phyloP scores from a whole-genome alignment of 1,140 invertebrate species.

The Polypedilum vanderplanki region DNA sequence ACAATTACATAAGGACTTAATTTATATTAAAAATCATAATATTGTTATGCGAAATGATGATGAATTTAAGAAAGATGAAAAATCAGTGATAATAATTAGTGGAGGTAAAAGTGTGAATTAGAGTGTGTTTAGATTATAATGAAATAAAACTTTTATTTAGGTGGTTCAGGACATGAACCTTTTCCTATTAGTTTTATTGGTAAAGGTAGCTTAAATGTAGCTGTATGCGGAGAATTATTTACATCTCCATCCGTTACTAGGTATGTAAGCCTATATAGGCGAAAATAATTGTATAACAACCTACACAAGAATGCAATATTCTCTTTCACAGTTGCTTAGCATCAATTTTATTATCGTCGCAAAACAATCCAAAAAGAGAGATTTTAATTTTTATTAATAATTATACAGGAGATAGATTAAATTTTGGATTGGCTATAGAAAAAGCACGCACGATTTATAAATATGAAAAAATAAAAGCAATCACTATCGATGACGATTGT shows the following conservation, averaged over 20 bases:
- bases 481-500: constrained; percentile 4
- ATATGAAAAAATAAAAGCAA: neutral
- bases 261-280: neutral
- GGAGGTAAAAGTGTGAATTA: neutral
- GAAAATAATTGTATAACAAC: neutral
- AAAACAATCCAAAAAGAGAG: neutral
- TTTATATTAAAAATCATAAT: neutral
- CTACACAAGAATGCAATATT: neutral
- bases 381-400: constrained; percentile 6
- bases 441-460: neutral
- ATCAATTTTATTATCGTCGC: neutral
- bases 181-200: neutral
- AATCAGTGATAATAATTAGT: neutral
- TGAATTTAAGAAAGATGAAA: constrained; percentile 8
- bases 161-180: neutral
- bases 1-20: neutral
- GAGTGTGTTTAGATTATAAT: neutral
- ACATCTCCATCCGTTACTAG: constrained; percentile 11
- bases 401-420: constrained; percentile 10
- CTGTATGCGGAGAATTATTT: neutral
- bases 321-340: neutral
- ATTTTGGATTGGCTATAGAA: constrained; percentile 20
- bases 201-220: neutral
- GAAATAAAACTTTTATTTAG: neutral
- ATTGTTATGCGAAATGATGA: neutral